These are phyloP conservation scores for Polypedilum vanderplanki DNA, from an alignment of 1,140 invertebrate species.

Conservation along the genomic window DNA sequence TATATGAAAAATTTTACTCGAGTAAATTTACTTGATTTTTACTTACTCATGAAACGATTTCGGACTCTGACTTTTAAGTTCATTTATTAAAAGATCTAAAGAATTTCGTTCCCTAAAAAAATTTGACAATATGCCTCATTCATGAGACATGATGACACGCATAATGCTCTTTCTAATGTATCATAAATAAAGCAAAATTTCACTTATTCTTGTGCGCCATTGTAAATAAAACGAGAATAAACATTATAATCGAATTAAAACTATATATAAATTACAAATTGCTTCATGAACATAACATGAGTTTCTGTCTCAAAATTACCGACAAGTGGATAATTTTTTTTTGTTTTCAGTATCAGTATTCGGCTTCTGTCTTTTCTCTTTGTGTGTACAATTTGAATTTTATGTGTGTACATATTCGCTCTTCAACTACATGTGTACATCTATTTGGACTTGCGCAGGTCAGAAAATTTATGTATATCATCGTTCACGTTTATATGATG, in stretches of 20 bases:
- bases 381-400: not conserved
- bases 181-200: no score
- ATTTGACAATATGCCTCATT: no score
- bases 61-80: no score
- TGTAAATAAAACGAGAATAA: not conserved
- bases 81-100: no score
- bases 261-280: slow-evolving; percentile 24
- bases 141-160: no score
- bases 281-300: slow-evolving; percentile 26
- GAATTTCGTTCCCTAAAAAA: no score
- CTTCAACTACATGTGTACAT: not conserved
- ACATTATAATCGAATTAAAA: slow-evolving; percentile 27
- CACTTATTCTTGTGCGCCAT: no score
- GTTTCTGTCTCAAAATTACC: slow-evolving; percentile 19
- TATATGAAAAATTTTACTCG: no score
- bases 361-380: not conserved
- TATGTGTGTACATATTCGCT: not conserved
- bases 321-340: slow-evolving; percentile 12
- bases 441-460: not conserved
- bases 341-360: not conserved
- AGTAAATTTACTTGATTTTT: no score
- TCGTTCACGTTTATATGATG: not conserved
- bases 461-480: slow-evolving; percentile 3
- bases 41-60: no score
- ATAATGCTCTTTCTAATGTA: no score